These are phyloP conservation scores for Hypotaenidia okinawae DNA, from an alignment of 2,797 vertebrate genomes.

Conservation along the genomic window DNA sequence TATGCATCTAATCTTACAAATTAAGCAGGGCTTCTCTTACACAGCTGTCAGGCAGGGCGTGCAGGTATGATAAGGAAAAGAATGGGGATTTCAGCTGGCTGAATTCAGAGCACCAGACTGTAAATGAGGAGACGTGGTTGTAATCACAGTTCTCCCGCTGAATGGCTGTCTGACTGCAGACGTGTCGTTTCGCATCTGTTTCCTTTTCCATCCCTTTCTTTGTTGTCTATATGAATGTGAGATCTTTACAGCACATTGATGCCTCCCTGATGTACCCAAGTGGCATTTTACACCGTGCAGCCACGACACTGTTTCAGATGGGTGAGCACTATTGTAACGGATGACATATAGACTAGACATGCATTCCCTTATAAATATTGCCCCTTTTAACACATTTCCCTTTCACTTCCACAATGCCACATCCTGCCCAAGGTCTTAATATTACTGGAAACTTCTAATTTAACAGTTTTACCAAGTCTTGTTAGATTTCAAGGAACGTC, in stretches of 20 bases:
- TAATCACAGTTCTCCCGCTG: neutral
- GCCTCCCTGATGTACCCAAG: neutral
- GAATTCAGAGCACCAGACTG: neutral
- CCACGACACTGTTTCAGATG: neutral
- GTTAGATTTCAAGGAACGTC: neutral
- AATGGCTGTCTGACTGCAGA: neutral
- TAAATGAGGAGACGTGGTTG: conserved; percentile 4
- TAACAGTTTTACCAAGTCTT: neutral
- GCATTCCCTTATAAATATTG: neutral
- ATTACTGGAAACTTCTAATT: neutral
- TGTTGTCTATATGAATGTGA: neutral
- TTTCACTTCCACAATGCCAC: neutral
- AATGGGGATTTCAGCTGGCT: neutral
- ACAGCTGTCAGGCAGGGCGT: neutral
- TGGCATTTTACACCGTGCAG: neutral
- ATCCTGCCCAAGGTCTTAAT: neutral
- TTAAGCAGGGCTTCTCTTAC: neutral
- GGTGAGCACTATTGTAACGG: neutral
- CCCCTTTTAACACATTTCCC: neutral
- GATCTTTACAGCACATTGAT: neutral
- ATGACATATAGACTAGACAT: neutral
- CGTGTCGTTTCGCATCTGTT: neutral
- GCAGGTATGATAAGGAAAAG: neutral
- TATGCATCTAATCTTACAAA: neutral
- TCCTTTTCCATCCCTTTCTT: neutral